phyloP scores from a whole-genome alignment of 1,140 invertebrate species.

The Parapsyche elsis region DNA sequence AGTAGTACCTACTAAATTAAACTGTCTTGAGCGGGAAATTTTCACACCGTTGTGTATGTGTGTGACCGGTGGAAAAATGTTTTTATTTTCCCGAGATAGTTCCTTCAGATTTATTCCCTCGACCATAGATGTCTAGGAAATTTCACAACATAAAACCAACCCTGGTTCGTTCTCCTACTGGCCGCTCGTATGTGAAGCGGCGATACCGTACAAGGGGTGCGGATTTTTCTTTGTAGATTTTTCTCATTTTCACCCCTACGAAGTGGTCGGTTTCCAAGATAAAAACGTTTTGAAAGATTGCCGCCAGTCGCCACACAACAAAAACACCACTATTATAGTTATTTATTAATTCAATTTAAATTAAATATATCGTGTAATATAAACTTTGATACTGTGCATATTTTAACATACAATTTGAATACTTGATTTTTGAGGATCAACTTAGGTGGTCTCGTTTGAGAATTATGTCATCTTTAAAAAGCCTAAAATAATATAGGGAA shows the following conservation, averaged over 20 bases:
- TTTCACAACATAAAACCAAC: neutral
- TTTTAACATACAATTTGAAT: neutral
- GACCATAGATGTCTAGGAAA: conserved; percentile 21
- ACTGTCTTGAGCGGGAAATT: no score
- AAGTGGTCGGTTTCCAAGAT: conserved; percentile 35
- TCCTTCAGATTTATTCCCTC: conserved; percentile 21
- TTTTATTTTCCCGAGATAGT: conserved; percentile 15
- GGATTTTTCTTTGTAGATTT: conserved; percentile 25
- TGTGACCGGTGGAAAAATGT: no score
- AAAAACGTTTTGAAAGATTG: neutral
- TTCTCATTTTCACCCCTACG: conserved; percentile 23
- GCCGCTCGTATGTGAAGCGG: conserved; percentile 32
- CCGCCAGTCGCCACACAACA: neutral
- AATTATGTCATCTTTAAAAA: no score
- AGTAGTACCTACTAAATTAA: no score
- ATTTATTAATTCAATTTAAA: neutral
- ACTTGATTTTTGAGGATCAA: neutral
- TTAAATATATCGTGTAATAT: neutral
- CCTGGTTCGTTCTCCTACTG: conserved; percentile 17
- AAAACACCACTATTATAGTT: neutral
- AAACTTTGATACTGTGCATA: no score
- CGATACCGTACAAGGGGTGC: neutral
- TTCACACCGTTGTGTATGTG: no score
- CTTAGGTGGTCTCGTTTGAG: conserved; percentile 34
- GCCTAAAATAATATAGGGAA: no score